Percentiles rank a stretch among this genome's conserved stretches.
These are phyloP conservation scores for Oenanthe oenanthe DNA, from an alignment of 2,113 vertebrate species.

Conservation along the genomic window DNA sequence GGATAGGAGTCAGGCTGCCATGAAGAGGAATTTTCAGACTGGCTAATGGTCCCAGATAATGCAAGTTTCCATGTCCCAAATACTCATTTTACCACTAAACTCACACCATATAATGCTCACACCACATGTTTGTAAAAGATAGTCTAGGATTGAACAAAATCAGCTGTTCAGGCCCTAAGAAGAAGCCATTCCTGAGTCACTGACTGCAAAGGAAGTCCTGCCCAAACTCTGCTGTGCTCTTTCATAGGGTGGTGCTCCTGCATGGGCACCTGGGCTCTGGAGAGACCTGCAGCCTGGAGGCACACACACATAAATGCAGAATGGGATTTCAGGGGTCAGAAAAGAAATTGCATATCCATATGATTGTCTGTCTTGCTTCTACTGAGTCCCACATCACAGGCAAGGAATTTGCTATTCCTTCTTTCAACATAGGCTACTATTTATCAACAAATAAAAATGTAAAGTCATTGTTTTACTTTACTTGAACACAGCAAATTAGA, in stretches of 20 bases:
- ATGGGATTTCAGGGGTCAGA: neutral
- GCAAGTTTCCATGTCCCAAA: neutral
- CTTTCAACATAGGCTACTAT: neutral
- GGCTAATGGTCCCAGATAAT: neutral
- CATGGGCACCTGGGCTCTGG: accelerated
- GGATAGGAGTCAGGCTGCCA: neutral
- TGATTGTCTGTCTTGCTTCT: neutral
- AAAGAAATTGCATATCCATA: neutral
- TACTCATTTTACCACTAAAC: neutral
- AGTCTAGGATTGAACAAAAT: neutral
- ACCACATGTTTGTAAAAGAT: neutral
- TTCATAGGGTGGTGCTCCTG: accelerated
- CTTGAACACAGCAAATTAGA: neutral
- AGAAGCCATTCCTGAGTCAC: neutral
- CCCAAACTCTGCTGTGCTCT: neutral
- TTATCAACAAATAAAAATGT: neutral
- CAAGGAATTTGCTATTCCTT: neutral
- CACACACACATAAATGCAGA: neutral
- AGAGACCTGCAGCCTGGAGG: neutral
- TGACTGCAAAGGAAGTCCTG: neutral
- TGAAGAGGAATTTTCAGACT: neutral
- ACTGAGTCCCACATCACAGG: neutral
- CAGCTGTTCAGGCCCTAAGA: neutral
- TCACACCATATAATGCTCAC: neutral
- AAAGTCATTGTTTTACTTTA: neutral